Conservation (phyloP, 2,797 vertebrate species). For the Tokudaia tokunoshimensis region DNA sequence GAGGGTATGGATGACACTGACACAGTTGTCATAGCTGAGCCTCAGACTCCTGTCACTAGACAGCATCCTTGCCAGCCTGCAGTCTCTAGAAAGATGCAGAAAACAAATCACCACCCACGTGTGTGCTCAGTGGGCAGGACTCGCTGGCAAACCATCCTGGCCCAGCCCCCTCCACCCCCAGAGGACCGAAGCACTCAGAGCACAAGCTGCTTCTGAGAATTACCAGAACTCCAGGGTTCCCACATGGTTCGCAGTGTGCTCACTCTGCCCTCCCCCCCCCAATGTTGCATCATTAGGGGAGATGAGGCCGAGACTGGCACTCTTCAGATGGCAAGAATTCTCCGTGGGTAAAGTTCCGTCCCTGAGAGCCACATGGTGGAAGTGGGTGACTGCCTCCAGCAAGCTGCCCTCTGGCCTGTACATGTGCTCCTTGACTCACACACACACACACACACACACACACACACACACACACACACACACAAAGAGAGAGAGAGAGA, state of each 20-base stretch:
- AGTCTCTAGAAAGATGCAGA: neutral
- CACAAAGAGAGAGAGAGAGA: too few species aligned
- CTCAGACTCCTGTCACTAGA: conserved; percentile 17
- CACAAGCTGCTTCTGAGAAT: neutral
- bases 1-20: neutral
- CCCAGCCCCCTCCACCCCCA: neutral
- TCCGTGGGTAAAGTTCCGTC: neutral
- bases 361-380: neutral
- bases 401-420: neutral
- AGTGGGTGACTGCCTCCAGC: neutral
- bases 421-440: neutral
- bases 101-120: conserved; percentile 45
- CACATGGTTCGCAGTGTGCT: neutral
- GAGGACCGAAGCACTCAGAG: neutral
- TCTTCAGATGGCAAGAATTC: neutral
- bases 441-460: neutral
- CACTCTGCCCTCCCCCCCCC: neutral
- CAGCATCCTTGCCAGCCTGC: neutral
- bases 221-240: neutral
- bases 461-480: neutral
- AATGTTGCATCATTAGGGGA: neutral
- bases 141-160: neutral
- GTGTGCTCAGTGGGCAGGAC: neutral
- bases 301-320: neutral
- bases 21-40: conserved; percentile 33